These are phyloP conservation scores for Torymus tubicola DNA, from an alignment of 2,888 invertebrate species.

Conservation along the genomic window DNA sequence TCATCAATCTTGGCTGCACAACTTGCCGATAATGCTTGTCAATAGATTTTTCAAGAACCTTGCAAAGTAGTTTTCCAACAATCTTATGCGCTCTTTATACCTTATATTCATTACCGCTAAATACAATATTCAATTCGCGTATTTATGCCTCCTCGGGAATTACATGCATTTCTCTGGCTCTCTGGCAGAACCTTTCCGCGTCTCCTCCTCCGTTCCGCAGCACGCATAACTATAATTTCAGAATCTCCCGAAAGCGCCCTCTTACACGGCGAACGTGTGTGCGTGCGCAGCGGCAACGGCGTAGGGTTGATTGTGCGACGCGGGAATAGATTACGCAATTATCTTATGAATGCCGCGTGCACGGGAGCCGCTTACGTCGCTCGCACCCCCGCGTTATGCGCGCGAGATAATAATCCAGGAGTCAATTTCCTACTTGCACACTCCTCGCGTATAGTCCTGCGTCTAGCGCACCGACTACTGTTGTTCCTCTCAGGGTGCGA, in stretches of 20 bases:
- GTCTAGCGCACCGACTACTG: not conserved
- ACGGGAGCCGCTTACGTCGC: conserved; percentile 27
- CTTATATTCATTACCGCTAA: conserved; percentile 35
- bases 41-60: too few species aligned
- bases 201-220: not conserved
- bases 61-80: not conserved
- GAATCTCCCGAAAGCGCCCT: not conserved
- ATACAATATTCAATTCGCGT: conserved; percentile 47
- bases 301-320: conserved; percentile 50
- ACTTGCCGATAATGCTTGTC: not conserved
- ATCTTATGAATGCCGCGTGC: conserved; percentile 53
- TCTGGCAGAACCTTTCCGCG: not conserved
- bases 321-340: conserved; percentile 57
- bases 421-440: conserved; percentile 10
- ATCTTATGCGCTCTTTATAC: not conserved
- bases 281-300: not conserved
- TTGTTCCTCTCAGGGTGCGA: too few species aligned
- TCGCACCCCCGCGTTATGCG: not conserved
- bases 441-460: too few species aligned
- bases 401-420: conserved; percentile 33
- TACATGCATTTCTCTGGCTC: conserved; percentile 25
- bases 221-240: conserved; percentile 32
- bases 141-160: conserved; percentile 46
- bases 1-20: not conserved
- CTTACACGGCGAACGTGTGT: not conserved